Base-by-base conservation (phyloP, 1,140 invertebrate species). In the Idris sp. region DNA sequence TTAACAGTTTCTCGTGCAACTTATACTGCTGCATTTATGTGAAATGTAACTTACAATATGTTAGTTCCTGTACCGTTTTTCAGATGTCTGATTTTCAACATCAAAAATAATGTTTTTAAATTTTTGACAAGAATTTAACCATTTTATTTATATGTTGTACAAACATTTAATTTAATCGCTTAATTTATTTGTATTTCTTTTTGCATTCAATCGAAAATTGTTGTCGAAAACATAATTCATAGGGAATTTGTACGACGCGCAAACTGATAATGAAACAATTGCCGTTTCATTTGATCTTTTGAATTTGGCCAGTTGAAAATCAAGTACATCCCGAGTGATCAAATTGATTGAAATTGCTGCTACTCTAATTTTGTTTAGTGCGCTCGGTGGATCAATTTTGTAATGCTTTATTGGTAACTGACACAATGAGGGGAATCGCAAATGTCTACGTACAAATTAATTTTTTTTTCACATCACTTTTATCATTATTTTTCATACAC, bases 201-300 rank as follows among this genome's bases (percentile, higher is more conserved):
- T n/a, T n/a, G n/a, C n/a, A n/a, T n/a, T n/a, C n/a, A n/a, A n/a
- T n/a, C n/a, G 19, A 22, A 22, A 22, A 22, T 22, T 4, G 2
- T 22, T 6, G 19, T 6, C 19, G 19, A 6, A 2, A 4, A 22
- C 19, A 48, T 36, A 46, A 59, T 59, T 59, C 54, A 44, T 38
- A 9, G 15, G 11, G 4, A 61, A 61, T 36, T 35, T 40, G 36
- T 11, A n/a, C 33, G 26, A n/a, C 18, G 51, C 31, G 28, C 36
- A 30, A 33, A 41, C 31, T 19, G 31, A 53, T 53, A 71, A 54
- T 51, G 44, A 58, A 58, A 73, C 41, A 72, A 64, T 51, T 38
- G 59, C 16, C 19, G 44, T 59, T 69, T 59, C 46, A 69, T 69
- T 69, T 59, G 65, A 69, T 69, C 44, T 46, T 59, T 46, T 16